A percentile compares a stretch with the other conserved stretches of the same genome.
Evolutionary conservation across 2,797 vertebrate genomes (phyloP).

Genomic region (Intellagama lesueurii): DNA sequence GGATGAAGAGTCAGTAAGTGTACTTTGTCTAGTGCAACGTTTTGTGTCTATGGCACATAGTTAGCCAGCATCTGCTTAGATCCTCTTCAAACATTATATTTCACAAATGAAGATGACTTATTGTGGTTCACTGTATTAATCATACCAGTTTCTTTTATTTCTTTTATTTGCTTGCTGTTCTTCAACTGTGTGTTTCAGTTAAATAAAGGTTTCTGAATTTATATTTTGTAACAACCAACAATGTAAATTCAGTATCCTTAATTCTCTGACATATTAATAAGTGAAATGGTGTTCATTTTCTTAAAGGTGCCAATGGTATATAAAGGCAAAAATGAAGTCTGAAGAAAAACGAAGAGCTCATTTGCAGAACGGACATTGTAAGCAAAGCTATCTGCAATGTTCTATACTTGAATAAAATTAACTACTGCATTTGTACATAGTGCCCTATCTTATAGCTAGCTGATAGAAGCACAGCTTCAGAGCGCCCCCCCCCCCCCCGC

Average conservation of each 20-base stretch:
- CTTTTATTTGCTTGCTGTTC: slow-evolving; percentile 6
- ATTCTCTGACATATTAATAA: slow-evolving; percentile 42
- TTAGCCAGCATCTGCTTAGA: neutral
- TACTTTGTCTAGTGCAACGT: neutral
- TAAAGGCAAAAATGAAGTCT: slow-evolving; percentile 98
- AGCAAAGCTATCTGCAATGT: slow-evolving; percentile 64
- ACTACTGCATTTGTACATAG: slow-evolving; percentile 1
- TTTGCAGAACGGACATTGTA: slow-evolving; percentile 91
- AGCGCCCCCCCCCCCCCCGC: too few relatives aligned
- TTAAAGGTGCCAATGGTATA: slow-evolving; percentile 95
- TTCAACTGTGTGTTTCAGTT: neutral
- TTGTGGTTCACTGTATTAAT: neutral
- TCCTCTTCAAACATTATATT: neutral
- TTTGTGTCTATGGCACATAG: neutral
- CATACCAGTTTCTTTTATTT: neutral
- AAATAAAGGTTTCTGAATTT: slow-evolving; percentile 14
- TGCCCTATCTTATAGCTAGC: neutral
- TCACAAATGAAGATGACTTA: neutral
- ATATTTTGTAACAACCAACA: neutral
- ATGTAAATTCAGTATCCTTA: slow-evolving; percentile 9
- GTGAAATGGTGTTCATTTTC: slow-evolving; percentile 57
- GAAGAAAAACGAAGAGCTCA: slow-evolving; percentile 94
- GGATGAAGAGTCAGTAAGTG: neutral
- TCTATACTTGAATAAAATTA: slow-evolving; percentile 9
- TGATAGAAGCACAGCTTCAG: neutral